Conservation (phyloP, 2,888 invertebrate species). For the Pasiphila rectangulata region DNA sequence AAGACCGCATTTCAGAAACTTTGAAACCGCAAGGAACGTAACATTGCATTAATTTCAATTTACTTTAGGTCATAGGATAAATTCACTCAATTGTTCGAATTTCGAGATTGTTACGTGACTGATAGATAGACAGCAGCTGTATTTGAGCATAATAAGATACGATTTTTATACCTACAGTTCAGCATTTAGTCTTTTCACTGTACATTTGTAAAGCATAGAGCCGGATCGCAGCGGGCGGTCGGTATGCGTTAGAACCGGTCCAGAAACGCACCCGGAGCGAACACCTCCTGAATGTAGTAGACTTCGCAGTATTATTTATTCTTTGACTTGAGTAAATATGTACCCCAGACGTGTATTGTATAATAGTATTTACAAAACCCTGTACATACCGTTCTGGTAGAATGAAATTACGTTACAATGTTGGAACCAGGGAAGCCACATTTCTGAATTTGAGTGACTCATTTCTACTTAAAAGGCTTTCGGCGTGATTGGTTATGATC, state of each 20-base stretch:
- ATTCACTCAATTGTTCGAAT: slow-evolving; percentile 7
- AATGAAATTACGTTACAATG: slow-evolving; percentile 11
- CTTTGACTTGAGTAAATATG: slow-evolving; percentile 21
- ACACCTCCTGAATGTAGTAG: slow-evolving; percentile 28
- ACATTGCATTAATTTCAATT: background rate
- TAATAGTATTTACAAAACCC: background rate
- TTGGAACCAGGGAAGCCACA: slow-evolving; percentile 7
- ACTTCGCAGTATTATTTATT: background rate
- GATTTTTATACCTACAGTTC: too few relatives aligned
- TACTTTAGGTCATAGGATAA: too few relatives aligned
- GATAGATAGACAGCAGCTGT: slow-evolving; percentile 4
- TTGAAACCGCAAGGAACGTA: background rate
- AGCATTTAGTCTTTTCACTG: slow-evolving; percentile 6
- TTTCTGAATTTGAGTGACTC: slow-evolving; percentile 3
- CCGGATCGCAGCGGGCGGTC: slow-evolving; percentile 29
- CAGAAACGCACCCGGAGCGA: slow-evolving; percentile 25
- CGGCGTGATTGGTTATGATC: background rate
- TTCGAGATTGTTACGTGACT: slow-evolving; percentile 3
- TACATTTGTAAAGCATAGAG: slow-evolving; percentile 19
- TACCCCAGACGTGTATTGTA: slow-evolving; percentile 11
- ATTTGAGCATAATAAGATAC: background rate
- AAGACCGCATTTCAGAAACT: too few relatives aligned
- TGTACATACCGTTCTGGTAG: slow-evolving; percentile 11
- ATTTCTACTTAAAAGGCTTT: background rate
- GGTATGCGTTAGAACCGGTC: slow-evolving; percentile 51